These are phyloP conservation scores for Psittacula derbiana DNA, from an alignment of 2,797 vertebrate species.

Conservation along the genomic window DNA sequence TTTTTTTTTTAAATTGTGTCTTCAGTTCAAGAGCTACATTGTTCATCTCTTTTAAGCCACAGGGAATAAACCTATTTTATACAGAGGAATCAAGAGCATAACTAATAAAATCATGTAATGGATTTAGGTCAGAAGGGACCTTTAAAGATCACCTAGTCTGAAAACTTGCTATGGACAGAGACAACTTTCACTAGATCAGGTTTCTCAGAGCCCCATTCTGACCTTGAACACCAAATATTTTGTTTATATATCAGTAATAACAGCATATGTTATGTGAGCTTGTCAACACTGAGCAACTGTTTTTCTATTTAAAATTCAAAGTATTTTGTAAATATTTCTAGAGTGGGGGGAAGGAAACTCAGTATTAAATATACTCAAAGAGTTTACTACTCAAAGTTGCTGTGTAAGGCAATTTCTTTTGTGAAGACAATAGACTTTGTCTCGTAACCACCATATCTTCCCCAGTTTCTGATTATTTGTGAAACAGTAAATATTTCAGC, in stretches of 20 bases:
- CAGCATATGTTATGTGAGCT: neutral
- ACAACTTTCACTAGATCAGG: neutral
- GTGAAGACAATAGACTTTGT: slow-evolving; percentile 32
- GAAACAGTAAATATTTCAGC: slow-evolving; percentile 69
- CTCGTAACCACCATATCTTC: slow-evolving; percentile 46
- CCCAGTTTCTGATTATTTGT: slow-evolving; percentile 68
- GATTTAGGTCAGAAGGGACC: neutral
- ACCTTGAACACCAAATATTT: neutral
- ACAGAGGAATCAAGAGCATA: neutral
- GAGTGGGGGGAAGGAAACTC: neutral
- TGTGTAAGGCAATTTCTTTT: neutral
- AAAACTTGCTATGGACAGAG: neutral
- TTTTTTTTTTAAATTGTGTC: neutral
- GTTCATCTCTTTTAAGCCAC: neutral
- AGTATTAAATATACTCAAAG: neutral
- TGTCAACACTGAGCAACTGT: neutral
- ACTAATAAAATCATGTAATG: neutral
- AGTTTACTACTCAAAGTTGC: neutral
- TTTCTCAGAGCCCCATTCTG: neutral
- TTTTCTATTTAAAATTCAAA: neutral
- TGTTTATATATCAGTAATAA: neutral
- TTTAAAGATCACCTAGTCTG: neutral
- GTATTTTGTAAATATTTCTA: neutral
- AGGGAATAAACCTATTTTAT: neutral
- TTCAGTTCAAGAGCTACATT: neutral